Conservation (phyloP, 2,888 invertebrate species). For the Thumatha senex region DNA sequence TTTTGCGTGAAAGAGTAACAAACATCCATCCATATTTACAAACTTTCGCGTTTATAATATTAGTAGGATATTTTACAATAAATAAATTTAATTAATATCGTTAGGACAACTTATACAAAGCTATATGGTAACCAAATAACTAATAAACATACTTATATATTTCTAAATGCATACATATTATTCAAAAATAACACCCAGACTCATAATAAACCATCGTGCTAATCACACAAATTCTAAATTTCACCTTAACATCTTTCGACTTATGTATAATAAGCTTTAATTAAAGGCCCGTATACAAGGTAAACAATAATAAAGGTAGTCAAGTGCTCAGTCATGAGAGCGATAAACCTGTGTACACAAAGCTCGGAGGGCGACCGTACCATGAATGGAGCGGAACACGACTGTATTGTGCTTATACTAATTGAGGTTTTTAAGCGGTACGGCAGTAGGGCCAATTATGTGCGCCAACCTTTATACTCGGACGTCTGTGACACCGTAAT, state of each 20-base stretch:
- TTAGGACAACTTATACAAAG: too few relatives aligned
- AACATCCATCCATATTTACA: too few relatives aligned
- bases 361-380: slow-evolving; percentile 11
- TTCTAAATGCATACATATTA: too few relatives aligned
- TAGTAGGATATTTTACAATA: too few relatives aligned
- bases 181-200: too few relatives aligned
- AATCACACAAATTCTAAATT: too few relatives aligned
- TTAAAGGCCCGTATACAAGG: slow-evolving; percentile 19
- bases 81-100: too few relatives aligned
- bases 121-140: too few relatives aligned
- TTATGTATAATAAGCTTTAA: slow-evolving; percentile 23
- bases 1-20: too few relatives aligned
- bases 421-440: slow-evolving; percentile 41
- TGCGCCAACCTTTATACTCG: slow-evolving; percentile 35
- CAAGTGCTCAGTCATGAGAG: slow-evolving; percentile 14
- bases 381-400: slow-evolving; percentile 19
- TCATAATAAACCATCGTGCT: too few relatives aligned
- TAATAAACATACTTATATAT: too few relatives aligned
- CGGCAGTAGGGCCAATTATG: slow-evolving; percentile 45
- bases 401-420: slow-evolving; percentile 36
- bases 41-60: too few relatives aligned
- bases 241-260: neutral
- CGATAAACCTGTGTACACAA: slow-evolving; percentile 26
- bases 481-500: slow-evolving; percentile 21
- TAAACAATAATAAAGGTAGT: slow-evolving; percentile 17